Percentiles rank a stretch among this genome's conserved stretches.
phyloP scores from a whole-genome alignment of 2,113 vertebrate species.

The Dinomys branickii region DNA sequence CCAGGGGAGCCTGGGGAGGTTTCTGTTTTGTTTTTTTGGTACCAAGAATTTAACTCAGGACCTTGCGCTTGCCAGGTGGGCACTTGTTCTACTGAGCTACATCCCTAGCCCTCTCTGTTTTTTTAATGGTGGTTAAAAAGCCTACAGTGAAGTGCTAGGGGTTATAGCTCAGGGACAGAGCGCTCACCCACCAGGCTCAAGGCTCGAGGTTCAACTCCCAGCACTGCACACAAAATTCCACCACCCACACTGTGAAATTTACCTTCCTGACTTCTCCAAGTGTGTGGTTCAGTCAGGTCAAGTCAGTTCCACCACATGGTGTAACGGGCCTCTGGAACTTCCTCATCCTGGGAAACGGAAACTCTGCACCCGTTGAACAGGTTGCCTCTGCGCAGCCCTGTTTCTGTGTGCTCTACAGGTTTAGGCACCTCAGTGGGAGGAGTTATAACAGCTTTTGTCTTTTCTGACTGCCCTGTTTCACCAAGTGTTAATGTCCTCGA shows the following conservation, averaged over 20 bases:
- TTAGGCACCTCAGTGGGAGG: neutral
- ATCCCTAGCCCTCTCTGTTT: too few relatives aligned
- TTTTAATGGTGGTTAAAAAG: neutral
- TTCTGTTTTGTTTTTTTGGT: too few relatives aligned
- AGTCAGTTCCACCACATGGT: neutral
- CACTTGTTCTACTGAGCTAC: too few relatives aligned
- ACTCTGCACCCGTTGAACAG: neutral
- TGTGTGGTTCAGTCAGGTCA: neutral
- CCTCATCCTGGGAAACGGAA: neutral
- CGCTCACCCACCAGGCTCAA: neutral
- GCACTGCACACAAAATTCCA: neutral
- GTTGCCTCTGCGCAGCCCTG: neutral
- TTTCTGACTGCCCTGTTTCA: neutral
- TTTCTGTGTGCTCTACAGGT: neutral
- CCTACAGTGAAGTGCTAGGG: neutral
- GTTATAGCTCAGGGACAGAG: neutral
- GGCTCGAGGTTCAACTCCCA: neutral
- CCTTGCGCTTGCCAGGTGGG: neutral
- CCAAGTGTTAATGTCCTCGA: neutral
- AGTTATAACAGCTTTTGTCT: neutral
- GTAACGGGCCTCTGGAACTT: neutral
- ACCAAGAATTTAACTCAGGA: too few relatives aligned
- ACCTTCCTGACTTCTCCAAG: neutral
- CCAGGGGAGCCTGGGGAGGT: neutral
- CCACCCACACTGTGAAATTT: neutral